phyloP scores from a whole-genome alignment of 2,113 vertebrate species.

The Plecotus auritus region DNA sequence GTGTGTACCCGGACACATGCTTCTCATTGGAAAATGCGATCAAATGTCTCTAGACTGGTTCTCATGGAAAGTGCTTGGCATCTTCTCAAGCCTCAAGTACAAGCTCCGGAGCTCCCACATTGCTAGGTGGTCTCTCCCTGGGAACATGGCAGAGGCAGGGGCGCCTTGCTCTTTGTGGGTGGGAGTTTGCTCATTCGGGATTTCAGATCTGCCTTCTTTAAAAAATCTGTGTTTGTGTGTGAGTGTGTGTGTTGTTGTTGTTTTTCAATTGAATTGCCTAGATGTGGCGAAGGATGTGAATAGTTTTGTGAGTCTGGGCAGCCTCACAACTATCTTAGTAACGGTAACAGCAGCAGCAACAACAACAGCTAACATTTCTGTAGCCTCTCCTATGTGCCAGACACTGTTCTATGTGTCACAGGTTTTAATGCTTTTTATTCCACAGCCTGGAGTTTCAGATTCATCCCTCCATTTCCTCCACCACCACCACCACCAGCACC shows the following conservation, averaged over 20 bases:
- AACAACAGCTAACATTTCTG: background rate
- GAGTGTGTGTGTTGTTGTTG: background rate
- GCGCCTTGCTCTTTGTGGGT: background rate
- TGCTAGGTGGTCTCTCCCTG: constrained; percentile 18
- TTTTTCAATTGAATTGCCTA: background rate
- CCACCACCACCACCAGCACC: too few relatives aligned
- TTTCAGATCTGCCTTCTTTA: background rate
- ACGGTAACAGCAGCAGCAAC: background rate
- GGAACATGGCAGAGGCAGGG: background rate
- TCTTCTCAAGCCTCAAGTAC: constrained; percentile 39
- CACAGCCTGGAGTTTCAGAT: background rate
- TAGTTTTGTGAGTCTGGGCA: background rate
- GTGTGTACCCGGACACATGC: constrained; percentile 1
- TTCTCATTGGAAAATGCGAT: constrained; percentile 60
- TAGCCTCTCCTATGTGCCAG: background rate
- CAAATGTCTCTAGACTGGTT: constrained; percentile 1
- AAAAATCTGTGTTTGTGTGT: background rate
- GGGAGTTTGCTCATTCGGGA: background rate
- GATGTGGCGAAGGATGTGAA: background rate
- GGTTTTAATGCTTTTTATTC: background rate
- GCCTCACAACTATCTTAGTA: background rate
- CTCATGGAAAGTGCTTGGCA: constrained; percentile 35
- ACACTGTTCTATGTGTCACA: background rate
- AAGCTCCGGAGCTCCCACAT: constrained; percentile 6
- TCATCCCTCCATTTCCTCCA: background rate